phyloP scores from a whole-genome alignment of 2,888 invertebrate genomes.

The Drosophila yooni region DNA sequence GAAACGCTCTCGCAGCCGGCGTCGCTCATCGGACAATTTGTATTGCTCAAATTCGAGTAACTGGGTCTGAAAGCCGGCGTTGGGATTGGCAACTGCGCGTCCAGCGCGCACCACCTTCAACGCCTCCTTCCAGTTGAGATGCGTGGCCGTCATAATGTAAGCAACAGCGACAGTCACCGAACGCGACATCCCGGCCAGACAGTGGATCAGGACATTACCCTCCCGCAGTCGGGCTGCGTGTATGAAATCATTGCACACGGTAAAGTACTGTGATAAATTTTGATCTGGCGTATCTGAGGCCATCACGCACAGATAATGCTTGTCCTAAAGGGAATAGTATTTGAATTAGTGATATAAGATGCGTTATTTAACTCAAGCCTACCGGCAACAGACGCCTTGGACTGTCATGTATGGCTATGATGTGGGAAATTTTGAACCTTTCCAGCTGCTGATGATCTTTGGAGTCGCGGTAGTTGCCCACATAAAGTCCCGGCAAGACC shows the following conservation, averaged over 20 bases:
- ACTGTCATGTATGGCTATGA: slow-evolving; percentile 97
- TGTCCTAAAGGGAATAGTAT: slow-evolving; percentile 89
- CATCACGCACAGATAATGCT: slow-evolving; percentile 97
- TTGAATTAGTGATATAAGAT: background rate
- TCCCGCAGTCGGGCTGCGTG: slow-evolving; percentile 95
- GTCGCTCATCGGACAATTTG: slow-evolving; percentile 92
- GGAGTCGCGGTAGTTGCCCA: slow-evolving; percentile 98
- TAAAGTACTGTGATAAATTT: slow-evolving; percentile 96
- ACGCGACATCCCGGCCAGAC: slow-evolving; percentile 98
- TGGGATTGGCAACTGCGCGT: slow-evolving; percentile 97
- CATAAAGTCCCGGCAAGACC: slow-evolving; percentile 97
- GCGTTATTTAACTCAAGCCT: slow-evolving; percentile 83
- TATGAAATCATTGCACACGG: slow-evolving; percentile 97
- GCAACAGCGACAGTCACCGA: slow-evolving; percentile 98
- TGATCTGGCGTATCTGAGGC: slow-evolving; percentile 98
- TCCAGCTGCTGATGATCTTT: slow-evolving; percentile 95
- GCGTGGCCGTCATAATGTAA: slow-evolving; percentile 97
- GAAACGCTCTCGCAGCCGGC: slow-evolving; percentile 93
- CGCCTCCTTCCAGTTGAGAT: slow-evolving; percentile 95
- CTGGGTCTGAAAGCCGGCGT: slow-evolving; percentile 97
- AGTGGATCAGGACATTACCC: slow-evolving; percentile 97
- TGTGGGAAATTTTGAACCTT: slow-evolving; percentile 96
- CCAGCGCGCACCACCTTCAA: slow-evolving; percentile 96
- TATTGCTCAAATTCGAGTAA: slow-evolving; percentile 95
- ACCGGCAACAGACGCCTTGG: slow-evolving; percentile 94